Conservation (phyloP, 2,888 invertebrate genomes). For the Lochmaea capreae region DNA sequence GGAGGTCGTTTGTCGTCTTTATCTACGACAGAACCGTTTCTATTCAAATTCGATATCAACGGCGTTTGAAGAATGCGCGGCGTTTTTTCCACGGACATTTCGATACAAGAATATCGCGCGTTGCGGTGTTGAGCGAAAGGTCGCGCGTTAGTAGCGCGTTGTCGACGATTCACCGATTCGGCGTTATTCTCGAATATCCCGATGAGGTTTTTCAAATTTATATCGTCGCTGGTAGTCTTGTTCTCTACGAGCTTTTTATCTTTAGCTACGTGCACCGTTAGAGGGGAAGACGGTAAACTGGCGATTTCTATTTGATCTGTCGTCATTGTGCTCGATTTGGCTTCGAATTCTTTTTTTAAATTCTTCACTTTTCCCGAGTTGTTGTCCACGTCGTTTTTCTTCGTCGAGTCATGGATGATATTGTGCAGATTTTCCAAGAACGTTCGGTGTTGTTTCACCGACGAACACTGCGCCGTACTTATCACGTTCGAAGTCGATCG, state of each 20-base stretch:
- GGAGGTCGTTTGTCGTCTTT: conserved; percentile 62
- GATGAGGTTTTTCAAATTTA: conserved; percentile 80
- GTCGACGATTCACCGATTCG: conserved; percentile 54
- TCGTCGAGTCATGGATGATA: conserved; percentile 53
- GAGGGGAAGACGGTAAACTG: conserved; percentile 74
- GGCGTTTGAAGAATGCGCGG: conserved; percentile 54
- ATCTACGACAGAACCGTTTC: conserved; percentile 48
- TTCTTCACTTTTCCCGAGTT: conserved; percentile 82
- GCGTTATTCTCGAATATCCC: conserved; percentile 77
- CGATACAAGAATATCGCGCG: conserved; percentile 60
- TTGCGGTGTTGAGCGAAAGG: conserved; percentile 46
- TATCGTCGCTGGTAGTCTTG: conserved; percentile 68
- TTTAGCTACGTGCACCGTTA: conserved; percentile 68
- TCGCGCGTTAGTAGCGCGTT: conserved; percentile 46
- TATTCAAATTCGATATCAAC: conserved; percentile 55
- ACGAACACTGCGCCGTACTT: conserved; percentile 67
- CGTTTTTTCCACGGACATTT: conserved; percentile 55
- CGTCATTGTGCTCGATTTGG: conserved; percentile 69
- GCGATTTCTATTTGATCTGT: conserved; percentile 58
- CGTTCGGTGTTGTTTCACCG: conserved; percentile 69
- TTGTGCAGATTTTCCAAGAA: conserved; percentile 67
- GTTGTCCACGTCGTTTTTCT: conserved; percentile 60
- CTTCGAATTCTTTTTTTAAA: conserved; percentile 90
- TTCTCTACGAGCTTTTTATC: conserved; percentile 47
- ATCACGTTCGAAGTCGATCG: conserved; percentile 63